Evolutionary conservation across 1,140 invertebrate species (phyloP).

Genomic region (Platyscapa corneri): DNA sequence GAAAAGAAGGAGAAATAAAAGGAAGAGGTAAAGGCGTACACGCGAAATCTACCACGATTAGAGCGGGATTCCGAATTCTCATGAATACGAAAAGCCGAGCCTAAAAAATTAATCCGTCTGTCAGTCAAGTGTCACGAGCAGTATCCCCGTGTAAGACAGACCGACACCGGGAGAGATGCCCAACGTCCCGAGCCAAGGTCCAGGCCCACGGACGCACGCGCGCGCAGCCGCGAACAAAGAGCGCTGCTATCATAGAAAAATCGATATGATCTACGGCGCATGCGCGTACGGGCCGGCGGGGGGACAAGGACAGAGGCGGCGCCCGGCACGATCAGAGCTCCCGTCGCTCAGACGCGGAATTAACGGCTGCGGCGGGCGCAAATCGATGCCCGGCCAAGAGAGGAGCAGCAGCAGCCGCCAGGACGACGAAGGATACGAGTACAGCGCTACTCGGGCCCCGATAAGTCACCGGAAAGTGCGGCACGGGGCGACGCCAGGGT

Average conservation of each 20-base stretch:
- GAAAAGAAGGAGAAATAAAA: not conserved
- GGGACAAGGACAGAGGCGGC: not conserved
- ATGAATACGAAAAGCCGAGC: slow-evolving; percentile 38
- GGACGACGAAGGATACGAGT: not conserved
- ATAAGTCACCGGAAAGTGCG: not conserved
- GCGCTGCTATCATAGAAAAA: too few species aligned
- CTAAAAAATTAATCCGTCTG: slow-evolving; percentile 46
- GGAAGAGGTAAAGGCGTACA: not conserved
- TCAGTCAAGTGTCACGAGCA: slow-evolving; percentile 38
- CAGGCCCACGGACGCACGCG: too few species aligned
- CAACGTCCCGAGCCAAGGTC: slow-evolving; percentile 18
- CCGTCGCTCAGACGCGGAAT: slow-evolving; percentile 30
- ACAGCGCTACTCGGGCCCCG: not conserved
- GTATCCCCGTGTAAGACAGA: not conserved
- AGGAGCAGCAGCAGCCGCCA: too few species aligned
- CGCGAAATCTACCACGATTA: slow-evolving; percentile 5
- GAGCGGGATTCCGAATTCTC: slow-evolving; percentile 22
- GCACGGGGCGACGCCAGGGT: not conserved
- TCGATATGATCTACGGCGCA: too few species aligned
- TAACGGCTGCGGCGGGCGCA: not conserved
- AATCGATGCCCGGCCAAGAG: not conserved
- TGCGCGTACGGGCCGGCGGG: too few species aligned
- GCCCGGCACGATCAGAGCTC: not conserved
- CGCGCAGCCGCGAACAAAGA: not conserved
- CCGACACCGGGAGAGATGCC: not conserved